Evolutionary conservation across 2,113 vertebrate species (phyloP), one percentile per base, ranked within the genome.

Genomic region (Rhinichthys klamathensis): DNA sequence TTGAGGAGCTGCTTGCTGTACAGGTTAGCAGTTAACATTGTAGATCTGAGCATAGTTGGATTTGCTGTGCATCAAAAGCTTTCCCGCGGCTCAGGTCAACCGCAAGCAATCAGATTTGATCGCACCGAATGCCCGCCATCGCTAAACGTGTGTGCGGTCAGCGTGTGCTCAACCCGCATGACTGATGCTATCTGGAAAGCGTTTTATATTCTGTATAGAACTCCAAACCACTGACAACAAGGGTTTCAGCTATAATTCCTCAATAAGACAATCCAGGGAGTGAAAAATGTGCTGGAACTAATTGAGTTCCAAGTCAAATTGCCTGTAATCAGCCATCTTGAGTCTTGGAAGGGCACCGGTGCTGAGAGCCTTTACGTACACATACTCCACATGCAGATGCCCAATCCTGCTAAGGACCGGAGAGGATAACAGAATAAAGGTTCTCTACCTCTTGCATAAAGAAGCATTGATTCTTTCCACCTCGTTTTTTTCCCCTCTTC

Each of bases 401-500:
- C 16, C 78, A 75, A 38, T 25, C 7, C 27, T 49, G 41, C 27
- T 15, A 72, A 61, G 41, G 54, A 72, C 51, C 11, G n/a, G 12
- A 35, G 12, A 58, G 54, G 49, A 80, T 41, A 56, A 30, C 21
- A 25, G n/a, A 78, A 63, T 18, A 25, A 74, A 84, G 67, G 8
- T n/a, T 32, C 63, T 78, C 49, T 82, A 82, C 16, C 65, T 54
- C 23, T 54, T 27, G 41, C 25, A 83, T 70, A 80, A 86, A 84
- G 60, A 56, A 63, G 63, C 74, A 82, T 46, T 60, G 56, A 86
- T 86, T 82, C 81, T 30, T 65, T 83, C 51, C 79, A 41, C 18
- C 49, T 75, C 41, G 77, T 60, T 61, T 84, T 32, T 16, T 58
- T 0, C 35, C 38, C 58, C 84, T 89, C 84, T 89, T 54, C 61